Evolutionary conservation across 2,113 vertebrate genomes (phyloP).

Genomic region (Porphyrio hochstetteri): DNA sequence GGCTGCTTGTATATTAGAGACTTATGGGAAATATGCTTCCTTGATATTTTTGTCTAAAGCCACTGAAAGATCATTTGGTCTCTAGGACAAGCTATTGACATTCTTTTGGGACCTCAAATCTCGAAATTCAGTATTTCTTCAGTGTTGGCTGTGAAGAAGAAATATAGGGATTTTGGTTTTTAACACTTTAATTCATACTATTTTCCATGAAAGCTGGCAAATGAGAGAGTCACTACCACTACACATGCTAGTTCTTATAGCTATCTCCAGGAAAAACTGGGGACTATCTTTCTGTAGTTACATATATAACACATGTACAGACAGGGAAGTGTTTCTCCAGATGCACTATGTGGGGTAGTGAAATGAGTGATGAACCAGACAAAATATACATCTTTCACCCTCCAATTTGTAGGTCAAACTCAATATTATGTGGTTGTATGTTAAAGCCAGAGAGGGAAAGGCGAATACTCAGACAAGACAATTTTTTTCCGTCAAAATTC

Average conservation of each 20-base stretch:
- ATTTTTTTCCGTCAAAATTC: background rate
- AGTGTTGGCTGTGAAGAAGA: background rate
- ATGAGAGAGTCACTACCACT: background rate
- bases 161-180: background rate
- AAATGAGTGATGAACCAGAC: background rate
- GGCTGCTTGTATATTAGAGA: background rate
- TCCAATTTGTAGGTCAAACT: background rate
- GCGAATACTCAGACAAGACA: background rate
- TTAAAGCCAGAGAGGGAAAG: background rate
- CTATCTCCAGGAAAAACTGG: background rate
- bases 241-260: background rate
- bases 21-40: background rate
- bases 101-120: background rate
- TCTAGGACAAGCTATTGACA: background rate
- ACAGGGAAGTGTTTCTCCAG: background rate
- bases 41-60: background rate
- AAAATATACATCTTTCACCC: background rate
- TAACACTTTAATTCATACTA: background rate
- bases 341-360: no score
- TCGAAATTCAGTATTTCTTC: background rate
- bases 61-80: background rate
- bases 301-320: accelerated
- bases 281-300: background rate
- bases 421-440: accelerated
- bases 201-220: background rate